phyloP scores from a whole-genome alignment of 2,797 vertebrate species.

The Coracias cyanogaster region DNA sequence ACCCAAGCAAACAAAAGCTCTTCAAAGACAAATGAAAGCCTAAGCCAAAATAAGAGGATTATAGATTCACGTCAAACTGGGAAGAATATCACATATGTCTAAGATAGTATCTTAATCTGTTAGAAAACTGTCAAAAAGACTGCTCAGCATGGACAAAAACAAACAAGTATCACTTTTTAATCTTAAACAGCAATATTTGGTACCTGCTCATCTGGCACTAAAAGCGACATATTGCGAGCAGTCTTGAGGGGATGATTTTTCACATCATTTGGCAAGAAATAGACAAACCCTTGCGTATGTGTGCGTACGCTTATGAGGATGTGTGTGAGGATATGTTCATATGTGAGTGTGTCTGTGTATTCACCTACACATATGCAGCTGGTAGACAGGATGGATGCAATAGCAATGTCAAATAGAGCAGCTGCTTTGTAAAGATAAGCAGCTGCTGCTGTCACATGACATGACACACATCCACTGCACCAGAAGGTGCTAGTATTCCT shows the following conservation, averaged over 20 bases:
- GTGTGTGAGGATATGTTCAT: not conserved
- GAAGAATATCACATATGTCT: not conserved
- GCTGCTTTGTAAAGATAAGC: not conserved
- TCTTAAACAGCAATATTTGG: not conserved
- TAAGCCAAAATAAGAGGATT: not conserved
- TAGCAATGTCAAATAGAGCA: not conserved
- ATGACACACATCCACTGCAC: not conserved
- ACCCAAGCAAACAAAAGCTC: not conserved
- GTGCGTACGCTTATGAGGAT: not conserved
- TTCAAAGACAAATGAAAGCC: constrained; percentile 2
- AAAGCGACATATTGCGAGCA: not conserved
- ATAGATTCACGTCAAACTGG: not conserved
- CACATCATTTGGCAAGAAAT: not conserved
- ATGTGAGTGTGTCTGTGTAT: not conserved
- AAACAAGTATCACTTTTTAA: not conserved
- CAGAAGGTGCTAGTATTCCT: not conserved
- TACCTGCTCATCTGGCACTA: not conserved
- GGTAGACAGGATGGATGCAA: not conserved
- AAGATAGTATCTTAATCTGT: not conserved
- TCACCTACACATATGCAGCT: fast-evolving
- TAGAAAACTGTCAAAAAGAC: not conserved
- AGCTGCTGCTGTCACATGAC: not conserved
- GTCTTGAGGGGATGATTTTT: not conserved
- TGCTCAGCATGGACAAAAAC: not conserved
- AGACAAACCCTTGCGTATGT: not conserved